Evolutionary conservation across 1,140 invertebrate genomes (phyloP).

Genomic region (Stegodyphus mimosarum): DNA sequence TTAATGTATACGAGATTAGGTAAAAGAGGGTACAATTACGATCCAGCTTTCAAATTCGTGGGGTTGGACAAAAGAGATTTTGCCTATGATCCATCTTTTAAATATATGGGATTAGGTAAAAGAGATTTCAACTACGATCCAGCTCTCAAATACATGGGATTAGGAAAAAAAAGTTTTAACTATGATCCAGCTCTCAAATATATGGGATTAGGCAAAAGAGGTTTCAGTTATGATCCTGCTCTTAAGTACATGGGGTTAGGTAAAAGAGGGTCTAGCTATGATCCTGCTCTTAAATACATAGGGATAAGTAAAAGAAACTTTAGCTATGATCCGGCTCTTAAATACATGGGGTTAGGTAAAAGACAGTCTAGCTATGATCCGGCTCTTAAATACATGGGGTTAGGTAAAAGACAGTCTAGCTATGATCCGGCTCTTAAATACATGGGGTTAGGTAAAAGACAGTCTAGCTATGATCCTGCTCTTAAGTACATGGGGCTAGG

Average conservation of each 20-base stretch:
- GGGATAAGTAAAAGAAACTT: conserved; percentile 12
- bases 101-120: conserved; percentile 25
- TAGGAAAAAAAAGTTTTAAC: conserved; percentile 1
- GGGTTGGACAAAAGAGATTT: conserved; percentile 20
- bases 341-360: conserved; percentile 31
- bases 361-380: background rate
- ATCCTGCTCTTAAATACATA: conserved; percentile 11
- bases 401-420: background rate
- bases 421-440: conserved; percentile 21
- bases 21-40: background rate
- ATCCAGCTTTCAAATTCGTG: conserved; percentile 17
- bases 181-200: conserved; percentile 24
- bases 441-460: conserved; percentile 19
- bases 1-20: background rate
- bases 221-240: conserved; percentile 22
- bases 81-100: conserved; percentile 8
- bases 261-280: conserved; percentile 6
- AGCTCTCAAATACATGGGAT: conserved; percentile 28
- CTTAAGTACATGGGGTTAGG: conserved; percentile 41
- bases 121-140: conserved; percentile 14
- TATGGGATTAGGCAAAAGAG: conserved; percentile 24
- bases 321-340: conserved; percentile 11
- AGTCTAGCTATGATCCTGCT: background rate
- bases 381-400: background rate
- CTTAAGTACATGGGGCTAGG: conserved; percentile 35